Evolutionary conservation across 2,888 invertebrate genomes (phyloP), one percentile per base, ranked within the genome.

Genomic region (Trichacis sp.): DNA sequence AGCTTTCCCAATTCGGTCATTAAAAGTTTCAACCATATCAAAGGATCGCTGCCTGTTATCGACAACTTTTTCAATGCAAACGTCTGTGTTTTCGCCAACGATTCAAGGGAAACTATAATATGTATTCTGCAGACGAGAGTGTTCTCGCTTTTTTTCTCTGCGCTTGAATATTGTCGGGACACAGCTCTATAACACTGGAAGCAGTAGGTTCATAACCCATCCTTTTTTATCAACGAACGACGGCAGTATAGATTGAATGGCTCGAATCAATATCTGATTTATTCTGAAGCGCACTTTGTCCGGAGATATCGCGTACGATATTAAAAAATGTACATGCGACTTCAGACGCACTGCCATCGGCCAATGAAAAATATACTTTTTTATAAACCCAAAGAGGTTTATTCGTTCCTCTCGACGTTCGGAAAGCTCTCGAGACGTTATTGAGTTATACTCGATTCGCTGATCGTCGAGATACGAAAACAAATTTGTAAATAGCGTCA

Each of bases 251-350:
- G 74, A 74, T 75, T 75, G 74, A 68, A 68, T 61, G 60, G 74
- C 65, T 69, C 72, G 71, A 75, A 74, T 75, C 75, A 74, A 75
- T 75, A 75, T 68, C 71, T 73, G 73, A 73, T 75, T 74, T 75
- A 74, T 73, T 73, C 71, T 71, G 71, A 61, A 69, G 70, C 70
- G 69, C 69, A 71, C 57, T 63, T 67, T 67, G 63, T 67, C 67
- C 67, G 52, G 59, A 67, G 58, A 59, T 59, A 67, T 55, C 62
- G 67, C 59, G 59, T 57, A 63, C 63, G 67, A 64, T 68, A 68
- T 68, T 64, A 68, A 64, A 63, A 67, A 64, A 68, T 64, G 57
- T 57, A 64, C 61, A 61, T 64, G 51, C 59, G 59, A 57, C 63
- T 57, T 60, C 54, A 60, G 63, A 60, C 47, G 63, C 52, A 53